These are phyloP conservation scores for Cephus spinipes DNA, from an alignment of 2,888 invertebrate genomes.

Conservation along the genomic window DNA sequence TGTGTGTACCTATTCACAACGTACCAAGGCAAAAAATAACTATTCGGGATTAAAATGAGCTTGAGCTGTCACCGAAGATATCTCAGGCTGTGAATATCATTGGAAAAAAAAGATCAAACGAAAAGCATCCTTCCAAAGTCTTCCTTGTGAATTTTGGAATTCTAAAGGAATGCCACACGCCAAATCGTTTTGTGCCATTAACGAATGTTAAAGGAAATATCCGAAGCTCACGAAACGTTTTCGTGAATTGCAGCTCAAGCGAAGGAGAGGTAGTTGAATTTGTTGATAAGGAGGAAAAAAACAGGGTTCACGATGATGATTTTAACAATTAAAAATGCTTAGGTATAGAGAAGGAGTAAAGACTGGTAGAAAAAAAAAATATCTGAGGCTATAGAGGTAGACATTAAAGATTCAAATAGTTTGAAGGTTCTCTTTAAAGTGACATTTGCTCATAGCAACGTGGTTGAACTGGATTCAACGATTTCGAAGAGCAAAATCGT, in stretches of 20 bases:
- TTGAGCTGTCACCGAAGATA: conserved; percentile 14
- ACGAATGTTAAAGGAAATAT: neutral
- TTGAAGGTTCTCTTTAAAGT: conserved; percentile 25
- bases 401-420: conserved; percentile 41
- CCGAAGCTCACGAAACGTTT: conserved; percentile 17
- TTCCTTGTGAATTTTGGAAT: conserved; percentile 23
- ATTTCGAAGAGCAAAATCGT: neutral
- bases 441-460: conserved; percentile 49
- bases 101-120: neutral
- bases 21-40: neutral
- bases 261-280: conserved; percentile 23
- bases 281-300: conserved; percentile 23
- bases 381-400: conserved; percentile 49
- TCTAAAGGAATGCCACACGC: conserved; percentile 28
- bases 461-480: neutral
- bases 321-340: conserved; percentile 54
- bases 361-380: conserved; percentile 56
- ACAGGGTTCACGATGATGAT: conserved; percentile 52
- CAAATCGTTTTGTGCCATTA: conserved; percentile 58
- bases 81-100: neutral
- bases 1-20: neutral
- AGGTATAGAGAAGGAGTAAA: conserved; percentile 59
- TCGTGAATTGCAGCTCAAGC: conserved; percentile 33
- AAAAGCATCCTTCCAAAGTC: conserved; percentile 29
- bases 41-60: neutral